Base-by-base conservation (phyloP, 2,113 vertebrate species). In the Centropristis striata region DNA sequence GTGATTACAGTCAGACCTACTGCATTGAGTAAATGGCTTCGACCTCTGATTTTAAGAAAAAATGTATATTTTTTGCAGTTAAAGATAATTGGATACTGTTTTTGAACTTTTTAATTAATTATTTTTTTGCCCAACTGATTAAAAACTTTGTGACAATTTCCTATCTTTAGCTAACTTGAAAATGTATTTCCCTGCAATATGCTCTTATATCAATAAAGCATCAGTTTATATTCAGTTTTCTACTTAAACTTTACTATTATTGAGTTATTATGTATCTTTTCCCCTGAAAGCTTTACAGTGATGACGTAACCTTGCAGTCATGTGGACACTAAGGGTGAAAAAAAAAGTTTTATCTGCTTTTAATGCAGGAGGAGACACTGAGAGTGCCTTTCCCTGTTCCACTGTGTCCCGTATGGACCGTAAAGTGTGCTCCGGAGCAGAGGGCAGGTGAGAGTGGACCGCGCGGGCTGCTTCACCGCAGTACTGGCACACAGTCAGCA, bases 271-370 rank as follows among this genome's bases (percentile, higher is more conserved):
- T 80, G 47, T 13, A 36, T 47, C 3, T 18, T 53, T 53, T 46
- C 21, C 14, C 36, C 16, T 27, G 61, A 55, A 76, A 65, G 55
- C 47, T 75, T 75, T 53, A 75, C 66, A 44, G 21, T 23, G 58
- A 42, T 92, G 90, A 92, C 86, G 89, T 91, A 70, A 91, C 81
- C 49, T 68, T 87, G 90, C 87, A 76, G 86, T 81, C 84, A 10
- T 67, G 70, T 84, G 74, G 57, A 77, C 68, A 61, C 25, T n/a
- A 14, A 32, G 27, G 39, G 18, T 36, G 23, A n/a, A 58, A 21
- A 11, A 18, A 36, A 18, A 64, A 71, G 69, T 12, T 73, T 0
- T 50, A 67, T 25, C 46, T 66, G n/a, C 63, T 66, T 65, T 46
- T 61, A 66, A 73, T 75, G 74, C 59, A 2, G 64, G 75, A 53